Evolutionary conservation across 2,888 invertebrate genomes (phyloP).

Genomic region (Agonopterix heracliana): DNA sequence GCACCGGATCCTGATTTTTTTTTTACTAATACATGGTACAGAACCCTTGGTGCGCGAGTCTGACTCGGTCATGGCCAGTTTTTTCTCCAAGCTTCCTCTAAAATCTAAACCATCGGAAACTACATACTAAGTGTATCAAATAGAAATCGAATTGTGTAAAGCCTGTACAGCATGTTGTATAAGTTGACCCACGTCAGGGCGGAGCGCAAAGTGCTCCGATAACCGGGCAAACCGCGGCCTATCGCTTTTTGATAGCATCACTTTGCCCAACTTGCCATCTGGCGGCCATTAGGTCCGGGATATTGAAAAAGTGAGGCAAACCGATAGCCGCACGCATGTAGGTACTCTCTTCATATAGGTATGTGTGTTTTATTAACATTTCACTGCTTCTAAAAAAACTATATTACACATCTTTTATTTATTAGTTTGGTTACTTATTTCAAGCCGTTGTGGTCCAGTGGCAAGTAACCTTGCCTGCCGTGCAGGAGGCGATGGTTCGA

Average conservation of each 20-base stretch:
- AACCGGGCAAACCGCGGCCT: conserved; percentile 70
- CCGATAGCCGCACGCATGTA: conserved; percentile 35
- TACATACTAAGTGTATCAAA: no score
- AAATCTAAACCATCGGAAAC: no score
- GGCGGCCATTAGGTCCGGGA: conserved; percentile 70
- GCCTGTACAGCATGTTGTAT: conserved; percentile 43
- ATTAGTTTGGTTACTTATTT: no score
- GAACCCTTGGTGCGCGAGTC: no score
- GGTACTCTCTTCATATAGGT: conserved; percentile 9
- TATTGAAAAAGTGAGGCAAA: conserved; percentile 71
- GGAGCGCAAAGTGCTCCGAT: conserved; percentile 68
- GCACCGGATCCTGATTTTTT: no score
- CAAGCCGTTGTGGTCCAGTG: no score
- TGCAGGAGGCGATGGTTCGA: no score
- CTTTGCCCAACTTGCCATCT: conserved; percentile 74
- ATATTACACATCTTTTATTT: no score
- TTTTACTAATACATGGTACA: no score
- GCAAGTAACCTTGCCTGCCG: no score
- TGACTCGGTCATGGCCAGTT: no score
- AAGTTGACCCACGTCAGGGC: conserved; percentile 61
- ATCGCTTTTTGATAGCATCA: conserved; percentile 76
- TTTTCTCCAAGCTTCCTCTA: no score
- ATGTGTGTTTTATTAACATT: background rate
- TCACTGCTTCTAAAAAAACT: background rate
- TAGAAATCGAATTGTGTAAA: conserved; percentile 29